Evolutionary conservation across 2,113 vertebrate genomes (phyloP), one percentile per base, ranked within the genome.

Genomic region (Phyllopteryx taeniolatus): DNA sequence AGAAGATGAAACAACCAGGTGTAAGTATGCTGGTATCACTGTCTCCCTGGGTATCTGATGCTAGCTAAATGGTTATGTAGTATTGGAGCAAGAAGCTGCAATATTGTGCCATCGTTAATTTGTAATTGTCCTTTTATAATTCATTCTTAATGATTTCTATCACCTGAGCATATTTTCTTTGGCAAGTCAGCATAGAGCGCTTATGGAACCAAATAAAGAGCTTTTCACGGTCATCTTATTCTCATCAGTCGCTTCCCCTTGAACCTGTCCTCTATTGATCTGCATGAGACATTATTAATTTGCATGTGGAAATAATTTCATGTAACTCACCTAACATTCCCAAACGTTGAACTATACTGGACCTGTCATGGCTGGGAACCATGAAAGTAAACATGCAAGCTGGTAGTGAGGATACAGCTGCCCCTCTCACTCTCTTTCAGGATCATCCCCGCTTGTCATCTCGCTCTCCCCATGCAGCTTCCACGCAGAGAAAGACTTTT

Each of bases 1-100:
- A 99, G 92, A 99, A 98, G 93, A 99, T 99, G 97, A 99, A 99
- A 86, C 97, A 99, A 87, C 97, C 97, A 76, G 97, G 97, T 93
- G 97, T 99, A 96, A 96, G 96, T 91, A 84, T 78, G 79, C 81
- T 68, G 53, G 68, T 61, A 70, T 14, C 69, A 57, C 42, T 68
- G 57, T 69, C 61, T 19, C 33, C 22, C 22, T 59, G 56, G 56
- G 56, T 22, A n/a, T 10, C 19, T 60, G 22, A 57, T 12, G n/a
- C 56, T 57, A 22, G 22, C 56, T 57, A 56, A 27, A 57, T 22
- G n/a, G 9, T 54, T 27, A 46, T 35, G 33, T 20, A 11, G 20
- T 73, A n/a, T 53, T 67, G 47, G 43, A 27, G 60, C 42, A 77
- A 13, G 42, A 35, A 42, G 20, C 56, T n/a, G 61, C 51, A 68